Evolutionary conservation across 2,113 vertebrate genomes (phyloP).

Genomic region (Danio rerio): DNA sequence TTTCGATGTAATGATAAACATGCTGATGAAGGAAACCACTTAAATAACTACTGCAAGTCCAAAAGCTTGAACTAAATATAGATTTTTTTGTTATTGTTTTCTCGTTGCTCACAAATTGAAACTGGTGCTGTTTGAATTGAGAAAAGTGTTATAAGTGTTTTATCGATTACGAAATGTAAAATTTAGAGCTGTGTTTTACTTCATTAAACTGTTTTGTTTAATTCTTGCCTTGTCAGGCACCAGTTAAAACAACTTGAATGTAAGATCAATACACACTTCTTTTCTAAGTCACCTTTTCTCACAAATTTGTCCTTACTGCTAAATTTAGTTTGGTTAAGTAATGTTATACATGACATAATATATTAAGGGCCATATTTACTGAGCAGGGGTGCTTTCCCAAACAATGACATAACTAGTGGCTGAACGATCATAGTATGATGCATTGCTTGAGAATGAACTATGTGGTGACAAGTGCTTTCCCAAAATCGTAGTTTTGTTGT

Average conservation of each 20-base stretch:
- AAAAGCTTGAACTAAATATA: background rate
- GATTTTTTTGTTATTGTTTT: conserved; percentile 29
- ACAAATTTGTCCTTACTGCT: background rate
- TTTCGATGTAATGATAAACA: background rate
- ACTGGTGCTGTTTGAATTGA: conserved; percentile 48
- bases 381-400: too few relatives aligned
- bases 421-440: too few relatives aligned
- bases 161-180: background rate
- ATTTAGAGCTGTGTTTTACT: conserved; percentile 50
- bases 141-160: background rate
- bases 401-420: too few relatives aligned
- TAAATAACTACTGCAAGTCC: conserved; percentile 64
- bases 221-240: conserved; percentile 64
- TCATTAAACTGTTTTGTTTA: conserved; percentile 52
- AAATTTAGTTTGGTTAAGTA: too few relatives aligned
- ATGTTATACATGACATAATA: too few relatives aligned
- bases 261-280: conserved; percentile 65
- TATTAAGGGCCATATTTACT: too few relatives aligned
- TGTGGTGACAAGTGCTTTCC: too few relatives aligned
- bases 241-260: conserved; percentile 65
- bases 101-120: conserved; percentile 50
- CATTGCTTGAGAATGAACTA: too few relatives aligned
- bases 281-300: conserved; percentile 36
- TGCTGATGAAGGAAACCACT: conserved; percentile 60
- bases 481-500: too few relatives aligned